Evolutionary conservation across 2,113 vertebrate species (phyloP), one percentile per base, ranked within the genome.

Genomic region (Cisticola juncidis): DNA sequence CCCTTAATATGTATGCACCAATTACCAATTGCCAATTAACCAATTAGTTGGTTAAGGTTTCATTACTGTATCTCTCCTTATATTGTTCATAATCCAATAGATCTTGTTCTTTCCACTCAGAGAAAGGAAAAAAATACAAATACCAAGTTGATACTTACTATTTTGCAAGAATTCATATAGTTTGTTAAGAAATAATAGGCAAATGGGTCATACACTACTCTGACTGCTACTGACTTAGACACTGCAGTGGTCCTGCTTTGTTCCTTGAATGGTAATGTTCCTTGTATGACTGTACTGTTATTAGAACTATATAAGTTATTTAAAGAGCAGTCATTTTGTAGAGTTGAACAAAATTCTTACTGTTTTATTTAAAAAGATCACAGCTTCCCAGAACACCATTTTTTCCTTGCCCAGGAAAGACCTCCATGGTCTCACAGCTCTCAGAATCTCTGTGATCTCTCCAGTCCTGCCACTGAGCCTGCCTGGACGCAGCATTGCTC

Each of bases 231-330:
- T 85, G 60, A 58, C 40, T 70, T 57, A 56, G 79, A 57, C 58
- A 54, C 31, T 3, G 8, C 40, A 82, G 38, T 35, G 86, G 31
- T n/a, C 36, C 47, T 77, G 79, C 82, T 94, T 82, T 96, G 66
- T 84, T 86, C 65, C 82, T 94, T 85, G 92, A 90, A 91, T 91
- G 23, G 60, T 91, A 92, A 84, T 28, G 48, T 94, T 88, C 78
- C 48, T 83, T 66, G 60, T 89, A 84, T n/a, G 72, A 85, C 54
- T 91, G 14, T 65, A 64, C 9, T 91, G 61, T 64, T 95, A 31
- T 79, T 88, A 92, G 93, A 96, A 47, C 9, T 60, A 82, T 45
- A 51, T 35, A 81, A 78, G 62, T 71, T 1, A 60, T 79, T 81
- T 68, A 82, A 97, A 57, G 45, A 85, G 15, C 50, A 26, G 26